These are phyloP conservation scores for Anolis apletophallus DNA, from an alignment of 2,797 vertebrate species.

Conservation along the genomic window DNA sequence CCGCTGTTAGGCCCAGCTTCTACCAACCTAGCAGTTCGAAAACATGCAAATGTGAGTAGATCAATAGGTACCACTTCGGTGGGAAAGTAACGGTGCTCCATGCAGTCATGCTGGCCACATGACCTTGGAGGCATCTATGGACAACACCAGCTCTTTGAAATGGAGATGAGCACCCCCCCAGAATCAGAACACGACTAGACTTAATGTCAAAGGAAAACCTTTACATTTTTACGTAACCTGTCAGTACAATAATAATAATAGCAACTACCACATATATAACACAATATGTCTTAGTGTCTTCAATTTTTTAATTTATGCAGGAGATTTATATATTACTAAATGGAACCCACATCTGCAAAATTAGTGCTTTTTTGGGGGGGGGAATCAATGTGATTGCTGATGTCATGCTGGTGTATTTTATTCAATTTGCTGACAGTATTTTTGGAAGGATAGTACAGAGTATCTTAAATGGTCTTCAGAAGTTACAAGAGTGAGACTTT, in stretches of 20 bases:
- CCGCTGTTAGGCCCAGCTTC: too few species aligned
- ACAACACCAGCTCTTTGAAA: too few species aligned
- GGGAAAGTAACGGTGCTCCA: too few species aligned
- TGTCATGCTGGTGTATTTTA: neutral
- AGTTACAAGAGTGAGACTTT: neutral
- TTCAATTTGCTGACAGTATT: neutral
- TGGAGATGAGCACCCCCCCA: too few species aligned
- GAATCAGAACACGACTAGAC: too few species aligned
- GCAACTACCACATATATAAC: neutral
- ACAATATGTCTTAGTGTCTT: neutral
- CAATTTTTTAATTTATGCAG: slow-evolving; percentile 4
- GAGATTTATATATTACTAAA: neutral
- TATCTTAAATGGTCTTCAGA: slow-evolving; percentile 18
- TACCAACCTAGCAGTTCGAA: too few species aligned
- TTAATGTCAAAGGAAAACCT: too few species aligned
- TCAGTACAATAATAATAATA: neutral
- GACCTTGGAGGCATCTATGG: too few species aligned
- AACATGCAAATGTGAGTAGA: too few species aligned
- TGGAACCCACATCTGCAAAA: fast-evolving
- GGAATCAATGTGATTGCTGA: neutral
- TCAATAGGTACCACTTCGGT: too few species aligned
- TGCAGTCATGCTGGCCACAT: too few species aligned
- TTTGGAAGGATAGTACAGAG: neutral
- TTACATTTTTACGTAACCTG: neutral
- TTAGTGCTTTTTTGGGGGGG: neutral